Conservation (phyloP, 53 echinoderm and acorn worm genomes). For the Apostichopus leukothele region DNA sequence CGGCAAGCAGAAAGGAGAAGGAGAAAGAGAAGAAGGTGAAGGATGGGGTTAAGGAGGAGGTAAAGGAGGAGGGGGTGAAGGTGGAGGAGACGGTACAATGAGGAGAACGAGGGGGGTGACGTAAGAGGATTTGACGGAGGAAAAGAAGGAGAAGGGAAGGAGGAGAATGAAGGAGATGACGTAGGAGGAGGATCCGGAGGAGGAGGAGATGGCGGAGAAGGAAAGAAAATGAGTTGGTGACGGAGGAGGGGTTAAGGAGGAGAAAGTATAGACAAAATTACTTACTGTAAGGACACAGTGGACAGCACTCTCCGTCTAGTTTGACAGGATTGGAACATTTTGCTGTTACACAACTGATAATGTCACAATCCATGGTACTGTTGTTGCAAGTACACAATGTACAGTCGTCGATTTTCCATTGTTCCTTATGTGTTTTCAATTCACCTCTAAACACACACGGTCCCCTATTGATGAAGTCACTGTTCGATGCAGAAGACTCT, state of each 20-base stretch:
- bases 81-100: too few relatives aligned
- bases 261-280: neutral
- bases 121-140: too few relatives aligned
- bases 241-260: too few relatives aligned
- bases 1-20: too few relatives aligned
- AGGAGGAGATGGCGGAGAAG: too few relatives aligned
- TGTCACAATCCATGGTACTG: slow-evolving; percentile 3
- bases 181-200: too few relatives aligned
- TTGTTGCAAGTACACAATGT: neutral
- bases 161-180: too few relatives aligned
- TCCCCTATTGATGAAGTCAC: neutral
- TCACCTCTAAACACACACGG: slow-evolving; percentile 11
- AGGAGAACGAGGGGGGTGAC: too few relatives aligned
- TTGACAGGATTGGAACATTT: neutral
- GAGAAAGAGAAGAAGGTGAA: too few relatives aligned
- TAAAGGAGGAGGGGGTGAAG: too few relatives aligned
- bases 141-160: neutral
- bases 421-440: neutral
- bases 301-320: slow-evolving; percentile 9
- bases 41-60: too few relatives aligned
- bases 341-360: neutral
- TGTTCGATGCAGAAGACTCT: neutral
- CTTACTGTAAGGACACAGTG: slow-evolving; percentile 2
- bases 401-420: neutral
- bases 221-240: too few relatives aligned